Conservation (phyloP, 2,797 vertebrate species). For the Myotis vivesi region DNA sequence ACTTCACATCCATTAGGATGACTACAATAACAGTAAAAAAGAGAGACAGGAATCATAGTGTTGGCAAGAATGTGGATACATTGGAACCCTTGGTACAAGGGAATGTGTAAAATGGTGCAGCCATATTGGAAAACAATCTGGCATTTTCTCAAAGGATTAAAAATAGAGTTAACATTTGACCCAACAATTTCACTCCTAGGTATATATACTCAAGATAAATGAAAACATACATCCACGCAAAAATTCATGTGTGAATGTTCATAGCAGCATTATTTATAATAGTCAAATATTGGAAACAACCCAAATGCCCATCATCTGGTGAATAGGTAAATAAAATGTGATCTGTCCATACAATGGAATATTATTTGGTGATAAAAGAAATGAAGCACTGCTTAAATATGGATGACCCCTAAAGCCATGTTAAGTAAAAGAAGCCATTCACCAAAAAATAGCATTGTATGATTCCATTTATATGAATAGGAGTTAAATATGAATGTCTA, state of each 20-base stretch:
- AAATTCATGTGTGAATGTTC: not conserved
- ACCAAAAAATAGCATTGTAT: not conserved
- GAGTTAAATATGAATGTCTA: not conserved
- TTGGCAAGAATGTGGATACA: not conserved
- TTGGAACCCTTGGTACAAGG: not conserved
- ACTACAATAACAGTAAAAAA: not conserved
- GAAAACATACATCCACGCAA: not conserved
- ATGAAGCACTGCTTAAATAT: not conserved
- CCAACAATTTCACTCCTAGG: not conserved
- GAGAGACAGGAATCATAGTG: not conserved
- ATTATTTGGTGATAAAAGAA: not conserved
- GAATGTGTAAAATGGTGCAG: not conserved
- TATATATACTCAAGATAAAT: not conserved
- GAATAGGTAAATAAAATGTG: not conserved
- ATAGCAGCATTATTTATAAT: not conserved
- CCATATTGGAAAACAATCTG: not conserved
- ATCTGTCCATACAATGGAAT: not conserved
- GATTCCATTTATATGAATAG: not conserved
- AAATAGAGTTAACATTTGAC: not conserved
- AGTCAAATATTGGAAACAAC: not conserved
- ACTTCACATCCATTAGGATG: not conserved
- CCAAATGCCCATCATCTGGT: not conserved
- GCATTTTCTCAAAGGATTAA: not conserved
- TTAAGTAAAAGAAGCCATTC: not conserved
- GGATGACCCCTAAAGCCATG: not conserved